These are phyloP conservation scores for Troilus luridus DNA, from an alignment of 2,888 invertebrate species.

Conservation along the genomic window DNA sequence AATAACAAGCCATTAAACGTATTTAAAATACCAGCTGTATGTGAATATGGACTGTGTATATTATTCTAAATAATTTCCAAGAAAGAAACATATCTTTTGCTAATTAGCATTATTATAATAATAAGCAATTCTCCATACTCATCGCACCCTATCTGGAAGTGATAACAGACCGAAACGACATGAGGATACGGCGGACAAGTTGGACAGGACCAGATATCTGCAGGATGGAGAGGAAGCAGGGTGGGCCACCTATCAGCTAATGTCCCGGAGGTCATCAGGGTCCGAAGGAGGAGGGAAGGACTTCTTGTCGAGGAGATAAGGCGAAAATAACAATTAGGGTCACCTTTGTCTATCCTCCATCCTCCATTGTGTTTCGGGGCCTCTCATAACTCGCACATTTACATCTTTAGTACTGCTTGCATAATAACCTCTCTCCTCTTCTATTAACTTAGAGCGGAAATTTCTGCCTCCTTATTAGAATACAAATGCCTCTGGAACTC, in stretches of 20 bases:
- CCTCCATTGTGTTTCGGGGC: slow-evolving; percentile 24
- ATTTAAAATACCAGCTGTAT: too few species aligned
- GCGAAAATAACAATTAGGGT: slow-evolving; percentile 54
- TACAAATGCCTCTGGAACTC: not conserved
- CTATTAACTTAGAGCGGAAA: slow-evolving; percentile 13
- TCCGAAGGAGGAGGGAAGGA: not conserved
- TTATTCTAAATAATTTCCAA: too few species aligned
- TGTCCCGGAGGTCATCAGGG: not conserved
- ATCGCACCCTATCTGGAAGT: not conserved
- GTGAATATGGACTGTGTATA: too few species aligned
- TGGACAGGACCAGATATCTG: not conserved
- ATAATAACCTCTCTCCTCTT: not conserved
- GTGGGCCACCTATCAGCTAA: slow-evolving; percentile 40
- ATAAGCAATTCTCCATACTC: not conserved
- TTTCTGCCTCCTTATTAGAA: slow-evolving; percentile 40
- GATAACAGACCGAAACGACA: not conserved
- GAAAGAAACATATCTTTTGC: not conserved
- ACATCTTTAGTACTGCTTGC: slow-evolving; percentile 56
- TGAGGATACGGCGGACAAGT: not conserved
- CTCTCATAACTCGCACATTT: slow-evolving; percentile 50
- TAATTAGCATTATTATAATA: not conserved
- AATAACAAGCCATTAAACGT: too few species aligned
- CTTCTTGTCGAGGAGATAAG: not conserved
- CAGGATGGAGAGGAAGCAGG: not conserved
- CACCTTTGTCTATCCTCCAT: slow-evolving; percentile 50